phyloP scores from a whole-genome alignment of 2,113 vertebrate species.

The Prunella himalayana region DNA sequence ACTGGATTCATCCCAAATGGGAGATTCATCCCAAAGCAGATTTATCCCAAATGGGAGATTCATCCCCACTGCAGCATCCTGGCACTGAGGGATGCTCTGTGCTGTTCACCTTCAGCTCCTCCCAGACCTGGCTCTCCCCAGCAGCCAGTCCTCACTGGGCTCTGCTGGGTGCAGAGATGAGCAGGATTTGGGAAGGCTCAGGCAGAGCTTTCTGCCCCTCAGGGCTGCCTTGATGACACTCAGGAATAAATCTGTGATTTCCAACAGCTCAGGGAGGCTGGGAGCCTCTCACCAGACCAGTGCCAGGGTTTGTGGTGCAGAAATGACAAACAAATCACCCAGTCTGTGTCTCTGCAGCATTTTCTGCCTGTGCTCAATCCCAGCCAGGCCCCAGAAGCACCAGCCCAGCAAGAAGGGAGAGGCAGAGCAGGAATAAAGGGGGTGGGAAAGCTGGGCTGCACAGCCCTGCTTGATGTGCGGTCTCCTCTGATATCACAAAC shows the following conservation, averaged over 20 bases:
- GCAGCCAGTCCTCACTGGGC: accelerated
- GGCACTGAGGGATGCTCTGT: not conserved
- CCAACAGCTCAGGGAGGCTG: accelerated
- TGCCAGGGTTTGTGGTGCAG: not conserved
- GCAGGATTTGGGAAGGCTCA: not conserved
- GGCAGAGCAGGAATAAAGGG: not conserved
- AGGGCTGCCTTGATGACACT: accelerated
- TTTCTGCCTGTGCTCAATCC: not conserved
- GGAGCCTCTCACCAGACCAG: not conserved
- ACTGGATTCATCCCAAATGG: not conserved
- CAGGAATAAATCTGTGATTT: accelerated
- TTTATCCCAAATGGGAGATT: not conserved
- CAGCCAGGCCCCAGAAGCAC: not conserved
- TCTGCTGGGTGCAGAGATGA: not conserved
- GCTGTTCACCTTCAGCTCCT: not conserved
- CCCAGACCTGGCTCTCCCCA: not conserved
- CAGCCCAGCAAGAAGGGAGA: not conserved
- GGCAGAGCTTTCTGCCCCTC: not conserved
- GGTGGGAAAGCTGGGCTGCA: slow-evolving; percentile 43
- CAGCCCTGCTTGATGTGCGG: slow-evolving; percentile 52
- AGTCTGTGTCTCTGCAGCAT: not conserved
- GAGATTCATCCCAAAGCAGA: accelerated
- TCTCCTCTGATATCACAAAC: slow-evolving; percentile 65
- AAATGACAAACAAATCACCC: not conserved
- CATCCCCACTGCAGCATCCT: not conserved